These are phyloP conservation scores for Dendrolimus houi DNA, from an alignment of 2,888 invertebrate genomes.

Conservation along the genomic window DNA sequence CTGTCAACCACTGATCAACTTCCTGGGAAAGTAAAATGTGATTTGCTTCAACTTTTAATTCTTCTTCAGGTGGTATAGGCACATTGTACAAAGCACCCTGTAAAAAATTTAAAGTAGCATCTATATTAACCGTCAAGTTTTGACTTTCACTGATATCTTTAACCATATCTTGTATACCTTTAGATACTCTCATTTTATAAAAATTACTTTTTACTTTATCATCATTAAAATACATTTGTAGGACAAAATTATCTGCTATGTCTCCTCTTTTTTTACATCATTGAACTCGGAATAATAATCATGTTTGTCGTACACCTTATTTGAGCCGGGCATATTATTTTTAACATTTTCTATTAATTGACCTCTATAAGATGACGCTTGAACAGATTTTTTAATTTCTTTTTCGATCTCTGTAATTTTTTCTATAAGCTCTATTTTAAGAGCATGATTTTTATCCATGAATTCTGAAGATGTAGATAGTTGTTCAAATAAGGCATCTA, in stretches of 20 bases:
- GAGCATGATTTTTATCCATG: constrained; percentile 18
- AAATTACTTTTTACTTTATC: constrained; percentile 34
- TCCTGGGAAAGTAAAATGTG: constrained; percentile 41
- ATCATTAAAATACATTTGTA: constrained; percentile 30
- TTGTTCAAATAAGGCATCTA: constrained; percentile 38
- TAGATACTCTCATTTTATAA: constrained; percentile 35
- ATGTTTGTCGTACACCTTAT: constrained; percentile 9
- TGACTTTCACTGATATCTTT: constrained; percentile 29
- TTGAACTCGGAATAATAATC: constrained; percentile 17
- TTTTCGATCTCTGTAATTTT: constrained; percentile 33
- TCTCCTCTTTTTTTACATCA: constrained; percentile 35
- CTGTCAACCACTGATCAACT: constrained; percentile 48
- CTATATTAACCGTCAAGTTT: constrained; percentile 22
- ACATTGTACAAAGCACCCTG: constrained; percentile 36
- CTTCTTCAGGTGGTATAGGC: constrained; percentile 35
- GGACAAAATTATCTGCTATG: constrained; percentile 39
- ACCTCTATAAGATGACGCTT: constrained; percentile 32
- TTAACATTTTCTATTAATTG: constrained; percentile 33
- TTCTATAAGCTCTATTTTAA: constrained; percentile 41
- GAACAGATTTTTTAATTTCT: constrained; percentile 16
- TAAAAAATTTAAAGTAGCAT: constrained; percentile 28
- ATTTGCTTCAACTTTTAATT: constrained; percentile 39
- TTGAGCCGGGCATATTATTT: constrained; percentile 20
- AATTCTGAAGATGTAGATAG: constrained; percentile 41
- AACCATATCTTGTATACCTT: constrained; percentile 27